phyloP scores from a whole-genome alignment of 2,888 invertebrate genomes.

The Oscheius myriophilus region DNA sequence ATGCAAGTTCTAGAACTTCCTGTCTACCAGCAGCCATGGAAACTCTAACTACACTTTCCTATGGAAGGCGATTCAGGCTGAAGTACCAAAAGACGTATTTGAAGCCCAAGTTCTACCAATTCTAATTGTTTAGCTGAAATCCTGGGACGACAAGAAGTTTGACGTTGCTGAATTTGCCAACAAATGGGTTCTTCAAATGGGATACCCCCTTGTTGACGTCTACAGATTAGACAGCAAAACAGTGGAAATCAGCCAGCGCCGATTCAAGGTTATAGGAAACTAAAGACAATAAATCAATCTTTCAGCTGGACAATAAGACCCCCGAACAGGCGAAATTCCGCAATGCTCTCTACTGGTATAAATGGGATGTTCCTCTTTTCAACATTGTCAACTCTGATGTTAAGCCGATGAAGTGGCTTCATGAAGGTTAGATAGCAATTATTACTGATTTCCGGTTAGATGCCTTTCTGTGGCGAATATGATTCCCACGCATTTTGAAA shows the following conservation, averaged over 20 bases:
- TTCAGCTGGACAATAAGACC: constrained; percentile 45
- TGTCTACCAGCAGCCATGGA: constrained; percentile 24
- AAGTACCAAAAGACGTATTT: constrained; percentile 17
- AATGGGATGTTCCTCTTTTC: constrained; percentile 69
- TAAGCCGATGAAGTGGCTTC: constrained; percentile 61
- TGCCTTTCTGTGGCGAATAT: neutral
- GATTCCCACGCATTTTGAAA: too few species aligned
- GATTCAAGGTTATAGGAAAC: constrained; percentile 51
- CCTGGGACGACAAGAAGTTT: constrained; percentile 56
- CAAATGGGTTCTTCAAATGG: constrained; percentile 82
- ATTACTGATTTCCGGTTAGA: too few species aligned
- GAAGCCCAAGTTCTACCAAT: neutral
- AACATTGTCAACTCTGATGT: constrained; percentile 48
- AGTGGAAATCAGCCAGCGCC: constrained; percentile 58
- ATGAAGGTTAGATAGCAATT: constrained; percentile 33
- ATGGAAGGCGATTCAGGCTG: constrained; percentile 24
- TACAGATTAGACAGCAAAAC: constrained; percentile 54
- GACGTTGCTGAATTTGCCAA: constrained; percentile 77
- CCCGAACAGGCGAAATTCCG: constrained; percentile 56
- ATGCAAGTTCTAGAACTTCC: constrained; percentile 32
- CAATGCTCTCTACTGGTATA: constrained; percentile 65
- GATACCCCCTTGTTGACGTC: constrained; percentile 61
- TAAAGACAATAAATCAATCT: neutral
- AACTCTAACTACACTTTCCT: constrained; percentile 30
- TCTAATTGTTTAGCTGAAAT: constrained; percentile 26